Evolutionary conservation across 2,888 invertebrate genomes (phyloP).

Genomic region (Arrhopalites spinosus): DNA sequence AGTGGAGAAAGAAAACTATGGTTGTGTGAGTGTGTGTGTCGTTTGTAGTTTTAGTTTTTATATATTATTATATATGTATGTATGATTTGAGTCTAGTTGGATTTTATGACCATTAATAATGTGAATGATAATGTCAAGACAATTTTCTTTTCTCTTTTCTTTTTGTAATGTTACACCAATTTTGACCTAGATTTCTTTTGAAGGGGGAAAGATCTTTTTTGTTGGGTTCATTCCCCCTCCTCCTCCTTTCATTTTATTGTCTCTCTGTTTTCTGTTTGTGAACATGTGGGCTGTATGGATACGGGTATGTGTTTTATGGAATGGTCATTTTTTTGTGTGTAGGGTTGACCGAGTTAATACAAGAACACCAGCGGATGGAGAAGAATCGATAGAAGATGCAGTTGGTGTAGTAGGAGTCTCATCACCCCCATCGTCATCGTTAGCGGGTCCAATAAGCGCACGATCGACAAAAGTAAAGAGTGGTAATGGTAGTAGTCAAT

Average conservation of each 20-base stretch:
- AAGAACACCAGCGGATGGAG: conserved; percentile 55
- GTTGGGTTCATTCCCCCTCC: background rate
- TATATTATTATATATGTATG: background rate
- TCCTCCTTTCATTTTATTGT: background rate
- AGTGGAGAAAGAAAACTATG: too few species aligned
- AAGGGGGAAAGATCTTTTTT: background rate
- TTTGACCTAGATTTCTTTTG: too few species aligned
- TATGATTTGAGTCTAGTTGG: background rate
- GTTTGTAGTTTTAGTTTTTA: background rate
- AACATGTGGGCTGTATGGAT: too few species aligned
- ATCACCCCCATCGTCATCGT: conserved; percentile 26
- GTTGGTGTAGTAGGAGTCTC: conserved; percentile 29
- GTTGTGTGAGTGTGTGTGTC: too few species aligned
- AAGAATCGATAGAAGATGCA: conserved; percentile 48
- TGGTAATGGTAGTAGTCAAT: conserved; percentile 26
- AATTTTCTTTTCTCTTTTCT: too few species aligned
- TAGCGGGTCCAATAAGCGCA: conserved; percentile 30
- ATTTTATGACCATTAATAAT: background rate
- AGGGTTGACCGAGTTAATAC: conserved; percentile 29
- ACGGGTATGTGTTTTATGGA: background rate
- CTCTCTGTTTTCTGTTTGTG: background rate
- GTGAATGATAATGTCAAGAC: too few species aligned
- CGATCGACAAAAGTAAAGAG: conserved; percentile 22
- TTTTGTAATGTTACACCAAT: too few species aligned
- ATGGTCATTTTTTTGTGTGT: background rate